Evolutionary conservation across 2,888 invertebrate genomes (phyloP), one percentile per base, ranked within the genome.

Genomic region (Stenoptilia bipunctidactyla): DNA sequence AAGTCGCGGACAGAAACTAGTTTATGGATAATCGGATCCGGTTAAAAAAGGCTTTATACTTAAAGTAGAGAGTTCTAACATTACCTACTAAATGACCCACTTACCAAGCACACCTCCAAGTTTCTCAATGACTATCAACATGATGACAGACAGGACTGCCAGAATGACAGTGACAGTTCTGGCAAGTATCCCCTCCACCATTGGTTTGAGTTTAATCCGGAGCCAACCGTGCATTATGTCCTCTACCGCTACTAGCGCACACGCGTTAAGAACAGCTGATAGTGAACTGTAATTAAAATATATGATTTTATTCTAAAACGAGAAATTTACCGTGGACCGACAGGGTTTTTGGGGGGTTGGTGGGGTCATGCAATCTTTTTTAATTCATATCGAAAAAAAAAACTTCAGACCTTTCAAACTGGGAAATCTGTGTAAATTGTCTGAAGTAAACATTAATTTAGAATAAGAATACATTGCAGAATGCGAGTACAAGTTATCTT

Each of bases 261-360:
- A 90, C 0, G 95, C 94, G 67, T 96, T 96, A 27, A 96, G 75
- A 1, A 95, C 93, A 1, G 95, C 94, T 0, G 96, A 95, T 27
- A 96, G 79, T 0, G 96, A 94, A 64, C 96, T 96, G 65, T 15
- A 71, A 30, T 30, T n/a, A n/a, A n/a, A n/a, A n/a, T n/a, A n/a
- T n/a, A n/a, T n/a, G n/a, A n/a, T n/a, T n/a, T n/a, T n/a, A n/a
- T n/a, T n/a, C n/a, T n/a, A n/a, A n/a, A n/a, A n/a, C n/a, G n/a
- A n/a, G n/a, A n/a, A n/a, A n/a, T n/a, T n/a, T n/a, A n/a, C n/a
- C n/a, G n/a, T n/a, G n/a, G n/a, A n/a, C n/a, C n/a, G n/a, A n/a
- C n/a, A n/a, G n/a, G n/a, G n/a, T n/a, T n/a, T n/a, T n/a, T n/a
- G n/a, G n/a, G n/a, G n/a, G n/a, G n/a, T n/a, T n/a, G n/a, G n/a